Base-by-base conservation (phyloP, 2,797 vertebrate species). In the Pseudopleuronectes americanus region DNA sequence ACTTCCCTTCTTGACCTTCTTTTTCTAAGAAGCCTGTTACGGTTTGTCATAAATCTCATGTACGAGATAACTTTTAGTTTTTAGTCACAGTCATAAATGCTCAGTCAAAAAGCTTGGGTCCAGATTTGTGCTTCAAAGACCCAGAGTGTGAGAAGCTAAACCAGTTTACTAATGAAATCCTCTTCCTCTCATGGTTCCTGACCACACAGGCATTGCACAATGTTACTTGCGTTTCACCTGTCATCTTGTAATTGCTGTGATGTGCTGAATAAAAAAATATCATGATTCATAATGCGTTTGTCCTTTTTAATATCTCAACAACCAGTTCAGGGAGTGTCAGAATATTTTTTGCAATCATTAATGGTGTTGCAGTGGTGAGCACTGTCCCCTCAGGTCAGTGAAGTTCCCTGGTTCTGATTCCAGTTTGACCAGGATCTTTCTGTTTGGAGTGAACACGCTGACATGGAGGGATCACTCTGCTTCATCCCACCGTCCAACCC, bases 231-330 rank as follows among this genome's bases (percentile, higher is more conserved):
- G 3, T 76, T 64, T 21, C 63, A 71, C 66, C 31, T 87, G 70
- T 87, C 49, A 24, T 70, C 63, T 22, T 71, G 26, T 73, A 78
- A 57, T 67, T 78, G 77, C 77, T 78, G 83, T 90, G 77, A 69
- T 83, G 64, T 87, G 70, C 83, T 74, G 52, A 87, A 94, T 86
- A 85, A 93, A 93, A 92, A 31, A 65, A 36, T 48, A 45, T 33
- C 31, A 8, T 64, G 69, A 55, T 19, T 9, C 7, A 13, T 4
- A 38, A 26, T 26, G 6, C 0, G 10, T n/a, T 66, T 48, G 21
- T 56, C 19, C 23, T 24, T n/a, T 19, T 45, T 17, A 5, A 17
- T 16, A 43, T 17, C 13, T 43, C 41, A 17, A 43, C 36, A 38
- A 12, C 10, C 12, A 38, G 1, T 12, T 13, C 36, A 38, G 36